These are phyloP conservation scores for Epizoanthus ramosus DNA, from an alignment of 92 coral and sea anemone species.

Conservation along the genomic window DNA sequence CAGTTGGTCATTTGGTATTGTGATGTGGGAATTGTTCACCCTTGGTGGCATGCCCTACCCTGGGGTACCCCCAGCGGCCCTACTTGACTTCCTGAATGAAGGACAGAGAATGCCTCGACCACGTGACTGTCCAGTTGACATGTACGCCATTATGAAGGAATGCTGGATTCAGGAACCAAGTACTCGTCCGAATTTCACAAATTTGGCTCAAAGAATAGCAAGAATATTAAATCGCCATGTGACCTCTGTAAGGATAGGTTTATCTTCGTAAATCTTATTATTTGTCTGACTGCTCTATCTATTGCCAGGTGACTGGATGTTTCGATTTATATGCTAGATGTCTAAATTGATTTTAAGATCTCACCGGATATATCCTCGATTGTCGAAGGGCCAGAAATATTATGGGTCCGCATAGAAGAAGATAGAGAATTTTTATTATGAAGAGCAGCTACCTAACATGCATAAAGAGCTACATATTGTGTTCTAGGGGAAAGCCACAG, in stretches of 20 bases:
- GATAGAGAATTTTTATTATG: too few species aligned
- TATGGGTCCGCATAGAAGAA: too few species aligned
- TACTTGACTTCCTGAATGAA: slow-evolving; percentile 45
- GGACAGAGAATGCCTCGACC: slow-evolving; percentile 60
- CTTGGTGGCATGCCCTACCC: slow-evolving; percentile 62
- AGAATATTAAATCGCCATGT: slow-evolving; percentile 45
- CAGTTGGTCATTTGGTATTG: slow-evolving; percentile 62
- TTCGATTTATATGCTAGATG: too few species aligned
- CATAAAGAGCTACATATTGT: too few species aligned
- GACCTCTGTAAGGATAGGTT: slow-evolving; percentile 28
- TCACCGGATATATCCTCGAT: too few species aligned
- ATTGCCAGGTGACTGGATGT: too few species aligned
- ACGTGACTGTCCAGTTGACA: slow-evolving; percentile 52
- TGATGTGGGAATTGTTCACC: slow-evolving; percentile 59
- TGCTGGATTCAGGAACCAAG: slow-evolving; percentile 54
- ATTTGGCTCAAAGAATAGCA: slow-evolving; percentile 49
- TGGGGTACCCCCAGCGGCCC: slow-evolving; percentile 48
- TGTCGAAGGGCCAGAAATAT: too few species aligned
- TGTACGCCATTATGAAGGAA: slow-evolving; percentile 59
- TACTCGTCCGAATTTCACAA: slow-evolving; percentile 44
- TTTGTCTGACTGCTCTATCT: too few species aligned
- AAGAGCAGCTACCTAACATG: too few species aligned
- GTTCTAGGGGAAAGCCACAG: too few species aligned
- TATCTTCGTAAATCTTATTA: neutral
- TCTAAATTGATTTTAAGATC: too few species aligned